A percentile compares a stretch with the other conserved stretches of the same genome.
phyloP scores from a whole-genome alignment of 2,113 vertebrate species.

The Mystacornis crossleyi region DNA sequence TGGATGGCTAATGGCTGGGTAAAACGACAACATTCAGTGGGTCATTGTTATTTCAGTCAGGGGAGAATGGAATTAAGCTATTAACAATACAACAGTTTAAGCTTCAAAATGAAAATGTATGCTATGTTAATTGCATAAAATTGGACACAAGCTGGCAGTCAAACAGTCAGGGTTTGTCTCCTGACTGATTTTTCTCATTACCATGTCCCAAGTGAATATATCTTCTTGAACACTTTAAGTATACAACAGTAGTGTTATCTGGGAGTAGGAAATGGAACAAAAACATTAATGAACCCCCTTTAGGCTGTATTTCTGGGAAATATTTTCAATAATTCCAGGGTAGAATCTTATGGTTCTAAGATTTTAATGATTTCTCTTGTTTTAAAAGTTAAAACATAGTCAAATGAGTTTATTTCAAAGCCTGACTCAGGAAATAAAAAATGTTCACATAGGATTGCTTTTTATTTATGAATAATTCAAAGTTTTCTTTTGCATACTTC shows the following conservation, averaged over 20 bases:
- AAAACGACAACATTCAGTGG: constrained; percentile 13
- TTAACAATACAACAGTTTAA: constrained; percentile 53
- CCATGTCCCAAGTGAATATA: constrained; percentile 21
- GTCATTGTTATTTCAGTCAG: constrained; percentile 7
- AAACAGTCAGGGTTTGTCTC: constrained; percentile 50
- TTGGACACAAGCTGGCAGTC: constrained; percentile 58
- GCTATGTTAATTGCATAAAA: constrained; percentile 62
- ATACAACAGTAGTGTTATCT: constrained; percentile 1
- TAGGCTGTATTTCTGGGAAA: neutral
- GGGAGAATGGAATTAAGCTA: constrained; percentile 17
- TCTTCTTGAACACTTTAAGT: neutral
- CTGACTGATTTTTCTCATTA: constrained; percentile 58
- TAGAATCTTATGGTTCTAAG: neutral
- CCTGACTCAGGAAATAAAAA: neutral
- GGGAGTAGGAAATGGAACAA: constrained; percentile 12
- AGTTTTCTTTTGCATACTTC: neutral
- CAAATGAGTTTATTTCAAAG: constrained; percentile 1
- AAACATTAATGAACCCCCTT: neutral
- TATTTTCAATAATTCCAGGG: neutral
- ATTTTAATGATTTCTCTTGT: neutral
- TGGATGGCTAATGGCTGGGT: neutral
- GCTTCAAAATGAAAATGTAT: constrained; percentile 56
- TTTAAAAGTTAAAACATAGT: constrained; percentile 18
- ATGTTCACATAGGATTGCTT: neutral
- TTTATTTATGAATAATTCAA: neutral